A percentile compares a stretch with the other conserved stretches of the same genome.
These are phyloP conservation scores for Lobophora halterata DNA, from an alignment of 2,888 invertebrate species.

Conservation along the genomic window DNA sequence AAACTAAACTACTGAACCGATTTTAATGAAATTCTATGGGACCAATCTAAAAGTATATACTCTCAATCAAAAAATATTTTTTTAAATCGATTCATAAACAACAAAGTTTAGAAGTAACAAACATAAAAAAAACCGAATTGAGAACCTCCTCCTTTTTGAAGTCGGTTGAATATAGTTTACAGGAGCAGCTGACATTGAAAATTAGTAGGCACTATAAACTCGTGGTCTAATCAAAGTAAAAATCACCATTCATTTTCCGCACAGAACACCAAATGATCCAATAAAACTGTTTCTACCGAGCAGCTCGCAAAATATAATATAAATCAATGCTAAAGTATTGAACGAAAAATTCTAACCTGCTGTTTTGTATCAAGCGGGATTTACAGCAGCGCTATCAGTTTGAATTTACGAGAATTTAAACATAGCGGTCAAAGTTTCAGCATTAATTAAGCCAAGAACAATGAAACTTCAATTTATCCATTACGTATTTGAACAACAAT, in stretches of 20 bases:
- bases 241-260: conserved; percentile 18
- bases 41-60: too few relatives aligned
- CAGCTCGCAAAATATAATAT: conserved; percentile 24
- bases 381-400: conserved; percentile 19
- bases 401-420: conserved; percentile 7
- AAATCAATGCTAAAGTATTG: conserved; percentile 29
- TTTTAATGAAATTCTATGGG: too few relatives aligned
- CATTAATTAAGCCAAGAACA: neutral
- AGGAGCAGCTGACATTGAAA: neutral
- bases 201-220: neutral
- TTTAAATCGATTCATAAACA: too few relatives aligned
- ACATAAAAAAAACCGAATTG: too few relatives aligned
- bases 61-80: too few relatives aligned
- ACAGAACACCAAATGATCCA: conserved; percentile 22
- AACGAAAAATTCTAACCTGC: conserved; percentile 17
- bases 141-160: too few relatives aligned
- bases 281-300: conserved; percentile 18
- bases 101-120: too few relatives aligned
- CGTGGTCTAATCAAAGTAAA: conserved; percentile 10
- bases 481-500: too few relatives aligned
- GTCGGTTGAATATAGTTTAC: neutral
- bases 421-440: conserved; percentile 2
- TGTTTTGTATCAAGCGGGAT: conserved; percentile 25
- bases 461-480: conserved; percentile 4
- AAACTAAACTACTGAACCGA: too few relatives aligned